These are phyloP conservation scores for Achatina immaculata DNA, from an alignment of 1,140 invertebrate species.

Conservation along the genomic window DNA sequence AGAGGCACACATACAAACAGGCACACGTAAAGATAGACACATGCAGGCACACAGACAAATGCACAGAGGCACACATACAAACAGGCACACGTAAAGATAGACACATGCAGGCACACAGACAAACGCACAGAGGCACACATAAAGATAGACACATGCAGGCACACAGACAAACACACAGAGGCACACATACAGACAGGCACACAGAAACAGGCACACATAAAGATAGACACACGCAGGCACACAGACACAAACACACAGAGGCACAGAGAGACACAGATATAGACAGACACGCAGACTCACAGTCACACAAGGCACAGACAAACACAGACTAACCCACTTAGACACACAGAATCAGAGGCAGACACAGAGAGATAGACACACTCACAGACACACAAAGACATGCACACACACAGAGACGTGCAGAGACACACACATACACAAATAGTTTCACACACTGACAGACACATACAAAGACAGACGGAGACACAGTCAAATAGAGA, in stretches of 20 bases:
- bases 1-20: not conserved
- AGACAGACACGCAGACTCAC: too few species aligned
- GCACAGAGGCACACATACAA: not conserved
- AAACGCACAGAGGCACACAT: too few species aligned
- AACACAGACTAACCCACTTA: not conserved
- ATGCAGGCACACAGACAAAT: not conserved
- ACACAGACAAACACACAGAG: too few species aligned
- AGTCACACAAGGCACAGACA: not conserved
- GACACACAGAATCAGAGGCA: slow-evolving; percentile 3
- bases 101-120: too few species aligned
- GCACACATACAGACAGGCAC: too few species aligned
- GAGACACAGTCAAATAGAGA: not conserved
- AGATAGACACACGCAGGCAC: too few species aligned
- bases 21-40: not conserved
- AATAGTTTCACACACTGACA: not conserved
- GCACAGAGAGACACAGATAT: too few species aligned
- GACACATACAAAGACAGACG: not conserved
- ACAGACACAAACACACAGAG: too few species aligned
- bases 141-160: too few species aligned
- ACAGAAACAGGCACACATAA: too few species aligned
- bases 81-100: not conserved
- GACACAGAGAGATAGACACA: slow-evolving; percentile 13
- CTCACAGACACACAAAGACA: not conserved
- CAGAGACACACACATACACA: not conserved
- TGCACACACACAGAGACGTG: not conserved